These are phyloP conservation scores for Eupithecia tripunctaria DNA, from an alignment of 2,888 invertebrate genomes.

Conservation along the genomic window DNA sequence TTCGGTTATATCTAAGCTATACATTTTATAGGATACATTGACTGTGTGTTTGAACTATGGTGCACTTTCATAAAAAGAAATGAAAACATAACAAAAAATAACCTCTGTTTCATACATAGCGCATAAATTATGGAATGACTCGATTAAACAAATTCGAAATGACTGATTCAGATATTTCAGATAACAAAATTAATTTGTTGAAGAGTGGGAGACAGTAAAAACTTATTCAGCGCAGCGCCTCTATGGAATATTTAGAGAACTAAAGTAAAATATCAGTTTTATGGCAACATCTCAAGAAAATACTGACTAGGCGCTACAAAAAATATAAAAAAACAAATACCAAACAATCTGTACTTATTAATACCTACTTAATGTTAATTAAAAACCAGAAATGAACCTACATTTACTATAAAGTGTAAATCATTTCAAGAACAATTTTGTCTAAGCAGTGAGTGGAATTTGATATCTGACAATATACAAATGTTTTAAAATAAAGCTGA, in stretches of 20 bases:
- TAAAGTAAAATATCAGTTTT: not conserved
- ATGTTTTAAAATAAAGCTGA: conserved; percentile 63
- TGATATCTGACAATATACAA: conserved; percentile 67
- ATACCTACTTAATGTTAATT: not conserved
- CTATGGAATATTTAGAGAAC: not conserved
- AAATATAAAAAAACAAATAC: not conserved
- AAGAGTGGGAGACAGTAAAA: not conserved
- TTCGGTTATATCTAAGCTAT: conserved; percentile 55
- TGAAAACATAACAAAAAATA: conserved; percentile 38
- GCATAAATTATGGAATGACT: conserved; percentile 42
- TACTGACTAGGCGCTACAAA: not conserved
- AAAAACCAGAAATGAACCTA: not conserved
- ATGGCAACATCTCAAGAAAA: not conserved
- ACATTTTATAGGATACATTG: conserved; percentile 41
- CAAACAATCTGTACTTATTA: not conserved
- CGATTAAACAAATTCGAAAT: conserved; percentile 2
- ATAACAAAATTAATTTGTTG: not conserved
- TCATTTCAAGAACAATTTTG: conserved; percentile 52
- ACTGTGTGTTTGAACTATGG: conserved; percentile 57
- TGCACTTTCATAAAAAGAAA: conserved; percentile 39
- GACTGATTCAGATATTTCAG: not conserved
- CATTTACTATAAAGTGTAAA: not conserved
- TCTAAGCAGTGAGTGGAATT: conserved; percentile 76
- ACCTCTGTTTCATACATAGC: conserved; percentile 12
- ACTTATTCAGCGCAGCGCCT: not conserved